Conservation (phyloP, 2,113 vertebrate species). For the Eurystomus gularis region DNA sequence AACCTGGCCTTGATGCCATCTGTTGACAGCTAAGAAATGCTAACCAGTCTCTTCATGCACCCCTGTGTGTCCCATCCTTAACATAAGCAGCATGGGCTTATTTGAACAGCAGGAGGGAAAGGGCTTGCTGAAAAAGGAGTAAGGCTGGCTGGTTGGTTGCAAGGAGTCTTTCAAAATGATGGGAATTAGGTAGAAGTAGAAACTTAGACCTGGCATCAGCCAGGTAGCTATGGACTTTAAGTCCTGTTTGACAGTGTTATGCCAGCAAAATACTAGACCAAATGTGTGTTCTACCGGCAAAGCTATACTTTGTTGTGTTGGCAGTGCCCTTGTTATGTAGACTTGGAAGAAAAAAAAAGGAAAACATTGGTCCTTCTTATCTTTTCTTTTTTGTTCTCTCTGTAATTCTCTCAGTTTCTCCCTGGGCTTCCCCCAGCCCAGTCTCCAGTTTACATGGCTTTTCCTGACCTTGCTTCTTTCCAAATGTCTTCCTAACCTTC, state of each 20-base stretch:
- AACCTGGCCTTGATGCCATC: not conserved
- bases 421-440: not conserved
- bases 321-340: not conserved
- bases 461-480: not conserved
- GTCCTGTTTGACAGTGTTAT: not conserved
- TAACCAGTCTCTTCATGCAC: not conserved
- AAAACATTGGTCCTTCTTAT: not conserved
- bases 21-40: not conserved
- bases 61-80: not conserved
- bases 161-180: not conserved
- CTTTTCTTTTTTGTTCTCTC: not conserved
- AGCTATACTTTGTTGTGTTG: not conserved
- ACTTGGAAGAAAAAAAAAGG: not conserved
- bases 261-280: not conserved
- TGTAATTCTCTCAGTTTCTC: not conserved
- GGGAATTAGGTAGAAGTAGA: not conserved
- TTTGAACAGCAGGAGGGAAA: not conserved
- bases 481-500: not conserved
- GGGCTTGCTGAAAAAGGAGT: not conserved
- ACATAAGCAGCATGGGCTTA: not conserved
- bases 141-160: not conserved
- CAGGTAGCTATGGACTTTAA: not conserved
- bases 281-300: not conserved
- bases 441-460: not conserved
- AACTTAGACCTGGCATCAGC: not conserved